Base-by-base conservation (phyloP, 2,797 vertebrate genomes). In the Adelosebastes latens region DNA sequence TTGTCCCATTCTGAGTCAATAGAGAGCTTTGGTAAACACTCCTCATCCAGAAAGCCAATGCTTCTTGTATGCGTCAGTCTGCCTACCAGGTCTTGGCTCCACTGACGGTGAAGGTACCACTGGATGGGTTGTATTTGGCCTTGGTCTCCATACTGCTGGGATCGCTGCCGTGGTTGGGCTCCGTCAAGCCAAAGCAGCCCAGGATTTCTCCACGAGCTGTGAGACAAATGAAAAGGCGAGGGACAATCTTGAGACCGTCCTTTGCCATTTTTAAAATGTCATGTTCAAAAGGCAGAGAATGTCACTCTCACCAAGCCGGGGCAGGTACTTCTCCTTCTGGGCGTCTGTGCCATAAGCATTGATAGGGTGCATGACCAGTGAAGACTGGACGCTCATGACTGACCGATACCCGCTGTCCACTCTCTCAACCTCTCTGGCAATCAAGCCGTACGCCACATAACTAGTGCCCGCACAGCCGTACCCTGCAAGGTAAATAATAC, bases 381-480 rank as follows among this genome's bases (percentile, higher is more conserved):
- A 98, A 8, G 97, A 98, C 95, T 98, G 97, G 24, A 98, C 97
- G 3, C 97, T 98, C 97, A 98, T 97, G 36, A 96, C 94, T 0
- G 97, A 98, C 42, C 97, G 96, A 87, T 98, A 98, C 13, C 97
- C 95, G 3, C 98, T 99, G 94, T 99, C 97, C 84, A 99, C 97
- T 13, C 96, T 88, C 92, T 98, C 97, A 36, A 97, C 94, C 91
- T 99, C 98, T 76, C 97, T 94, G 2, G 97, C 95, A 61, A 97
- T 95, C 74, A 98, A 92, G 25, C 97, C 97, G 1, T 98, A 97
- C 0, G 97, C 96, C 74, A 98, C 97, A 0, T 97, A 97, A 18
- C 97, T 97, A 1, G 95, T 96, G 18, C 97, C 97, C 8, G 97
- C 97, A 89, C 97, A 98, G 87, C 96, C 96, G 3, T 96, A 97